Base-by-base conservation (phyloP, 37 sponge, comb jelly and placozoan species). In the Ephydatia muelleri region DNA sequence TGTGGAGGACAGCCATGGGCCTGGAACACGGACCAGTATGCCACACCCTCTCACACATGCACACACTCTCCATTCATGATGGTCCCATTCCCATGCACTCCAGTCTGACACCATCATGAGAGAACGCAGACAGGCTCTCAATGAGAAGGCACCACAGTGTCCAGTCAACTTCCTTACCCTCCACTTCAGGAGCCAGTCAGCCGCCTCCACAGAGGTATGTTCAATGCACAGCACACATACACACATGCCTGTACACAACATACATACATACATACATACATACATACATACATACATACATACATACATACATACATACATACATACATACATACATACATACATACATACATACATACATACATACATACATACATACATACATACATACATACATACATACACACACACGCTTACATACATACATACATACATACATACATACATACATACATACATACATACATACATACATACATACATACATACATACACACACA, bases 1-100 rank as follows among this genome's bases (percentile, higher is more conserved):
- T 96, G 84, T 96, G 94, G 94, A 78, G 96, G 38, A 89, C 94
- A 57, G 93, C 94, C 35, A 91, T 93, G 77, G 93, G 96, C 14
- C 72, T 90, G 68, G 88, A 87, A 40, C 94, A 96, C 26, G 85
- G 91, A 72, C 94, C 92, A 25, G 94, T 93, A 71, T 76, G 88
- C 28, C 33, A 84, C 12, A 25, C 13, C 2, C 31, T 38, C 22
- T n/a, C 48, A 28, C 40, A n/a, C 26, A 68, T 19, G 12, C 72
- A 71, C 31, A 3, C 16, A 26, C 72, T 13, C 14, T 13, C 32
- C 72, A 6, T 1, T 32, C 25, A 6, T 13, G 12, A 30, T 71
- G 31, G 31, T 71, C 31, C 32, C 72, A 26, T 68, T 29, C 29
- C 5, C 67, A n/a, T n/a, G n/a, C n/a, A n/a, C n/a, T 34, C 0